Conservation (phyloP, 2,797 vertebrate genomes). For the Sebastes iracundus region DNA sequence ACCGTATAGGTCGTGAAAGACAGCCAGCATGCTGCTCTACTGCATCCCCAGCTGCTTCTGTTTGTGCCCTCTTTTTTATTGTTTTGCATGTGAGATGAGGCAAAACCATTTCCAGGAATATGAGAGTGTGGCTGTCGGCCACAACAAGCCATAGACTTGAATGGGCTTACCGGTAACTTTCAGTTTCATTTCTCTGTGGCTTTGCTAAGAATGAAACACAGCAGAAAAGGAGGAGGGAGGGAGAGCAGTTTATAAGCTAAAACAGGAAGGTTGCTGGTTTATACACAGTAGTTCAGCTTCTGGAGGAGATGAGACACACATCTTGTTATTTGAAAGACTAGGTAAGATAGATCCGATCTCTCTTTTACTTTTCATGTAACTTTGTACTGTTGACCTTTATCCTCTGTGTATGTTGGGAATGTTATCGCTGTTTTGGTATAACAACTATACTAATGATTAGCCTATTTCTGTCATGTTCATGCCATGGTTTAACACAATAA, state of each 20-base stretch:
- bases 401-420: not conserved
- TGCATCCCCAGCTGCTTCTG: not conserved
- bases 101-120: conserved; percentile 29
- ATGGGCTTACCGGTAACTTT: conserved; percentile 31
- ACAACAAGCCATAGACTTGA: not conserved
- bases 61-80: not conserved
- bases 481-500: not conserved
- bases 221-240: not conserved
- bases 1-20: not conserved
- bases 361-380: not conserved
- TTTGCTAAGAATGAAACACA: conserved; percentile 20
- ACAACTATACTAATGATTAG: not conserved
- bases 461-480: not conserved
- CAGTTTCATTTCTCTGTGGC: conserved; percentile 61
- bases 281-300: not conserved
- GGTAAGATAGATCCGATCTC: conserved; percentile 26
- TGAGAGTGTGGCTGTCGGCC: not conserved
- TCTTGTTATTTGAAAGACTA: not conserved
- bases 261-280: not conserved
- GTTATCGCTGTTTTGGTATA: not conserved
- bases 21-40: not conserved
- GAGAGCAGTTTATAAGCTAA: conserved; percentile 9
- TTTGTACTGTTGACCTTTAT: not conserved
- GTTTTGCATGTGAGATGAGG: not conserved
- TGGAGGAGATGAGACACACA: not conserved